Evolutionary conservation across 2,888 invertebrate species (phyloP), one percentile per base, ranked within the genome.

Genomic region (Antheraea assamensis): DNA sequence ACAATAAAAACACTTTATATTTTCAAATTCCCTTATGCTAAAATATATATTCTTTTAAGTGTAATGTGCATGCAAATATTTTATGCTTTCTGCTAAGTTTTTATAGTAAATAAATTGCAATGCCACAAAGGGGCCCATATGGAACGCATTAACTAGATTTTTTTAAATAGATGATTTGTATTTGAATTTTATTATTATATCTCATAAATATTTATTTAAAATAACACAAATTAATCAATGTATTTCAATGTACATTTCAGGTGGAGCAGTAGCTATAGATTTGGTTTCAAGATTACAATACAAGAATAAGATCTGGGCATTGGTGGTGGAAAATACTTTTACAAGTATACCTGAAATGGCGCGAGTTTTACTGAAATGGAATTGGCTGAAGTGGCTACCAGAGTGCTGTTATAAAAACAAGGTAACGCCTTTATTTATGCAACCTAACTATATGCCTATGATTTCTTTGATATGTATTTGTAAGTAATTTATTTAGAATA

Each of bases 321-420:
- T 98, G 77, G 96, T 99, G 79, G 96, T 99, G 27, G 99, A 99
- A 91, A 99, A 99, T 89, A 99, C 99, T 4, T 99, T 99, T 86
- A 98, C 98, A 7, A 98, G 97, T 88, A 98, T 99, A 90, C 98
- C 98, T 52, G 98, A 98, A 78, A 98, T 99, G 97, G 98, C 98
- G 27, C 96, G 96, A 81, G 96, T 97, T 76, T 95, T 99, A 80
- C 95, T 99, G 79, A 97, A 97, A 85, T 96, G 97, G 95, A 95
- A 94, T 83, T 93, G 97, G 80, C 87, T 98, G 74, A 95, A 96
- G 77, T 97, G 97, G 94, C 93, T 99, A 80, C 99, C 99, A 76
- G 94, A 96, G 80, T 95, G 97, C 90, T 97, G 97, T 88, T 98
- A 97, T 92, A 99, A 99, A 95, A 99, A 98, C 93, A 97, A 98